Evolutionary conservation across 2,113 vertebrate species (phyloP), one percentile per base, ranked within the genome.

Genomic region (Platysternon megacephalum): DNA sequence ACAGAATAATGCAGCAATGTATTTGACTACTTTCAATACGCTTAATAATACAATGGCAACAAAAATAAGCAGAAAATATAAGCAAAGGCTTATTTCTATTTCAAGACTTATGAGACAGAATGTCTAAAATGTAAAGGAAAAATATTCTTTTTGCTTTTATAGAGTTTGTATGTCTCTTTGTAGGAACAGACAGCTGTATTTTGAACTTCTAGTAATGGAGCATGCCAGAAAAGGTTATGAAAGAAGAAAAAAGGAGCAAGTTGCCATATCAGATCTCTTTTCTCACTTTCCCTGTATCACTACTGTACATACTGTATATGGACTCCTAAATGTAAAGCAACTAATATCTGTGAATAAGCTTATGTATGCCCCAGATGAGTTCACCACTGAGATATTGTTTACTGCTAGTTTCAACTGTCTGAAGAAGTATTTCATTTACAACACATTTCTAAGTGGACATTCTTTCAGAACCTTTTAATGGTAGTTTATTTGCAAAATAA

Each of bases 1-100:
- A 94, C 88, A 91, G 74, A 91, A 91, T 86, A 84, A 94, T 92
- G 89, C 89, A 97, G 84, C 82, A 97, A 87, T 49, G 17, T 72
- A 44, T 16, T 76, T 96, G 88, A 92, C 83, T 94, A 80, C 84
- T 91, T 91, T 26, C 83, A 85, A 91, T 83, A 91, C 55, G 90
- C 79, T 90, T 14, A 81, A 91, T n/a, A 76, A 92, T 87, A 93
- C 94, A 93, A 89, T 84, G 78, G 2, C 56, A 86, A 52, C 84
- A 95, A 65, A 85, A 85, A 61, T 13, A 92, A 0, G 12, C 28
- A 53, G 68, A 93, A 65, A 93, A 88, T 61, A 79, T 84, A 93
- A 93, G 12, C 21, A 86, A 79, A 90, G 53, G 52, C 85, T 48
- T 56, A 11, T 17, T 84, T 80, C 82, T 28, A 53, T 44, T 84